phyloP scores from a whole-genome alignment of 2,113 vertebrate species.

The Megaleporinus macrocephalus region DNA sequence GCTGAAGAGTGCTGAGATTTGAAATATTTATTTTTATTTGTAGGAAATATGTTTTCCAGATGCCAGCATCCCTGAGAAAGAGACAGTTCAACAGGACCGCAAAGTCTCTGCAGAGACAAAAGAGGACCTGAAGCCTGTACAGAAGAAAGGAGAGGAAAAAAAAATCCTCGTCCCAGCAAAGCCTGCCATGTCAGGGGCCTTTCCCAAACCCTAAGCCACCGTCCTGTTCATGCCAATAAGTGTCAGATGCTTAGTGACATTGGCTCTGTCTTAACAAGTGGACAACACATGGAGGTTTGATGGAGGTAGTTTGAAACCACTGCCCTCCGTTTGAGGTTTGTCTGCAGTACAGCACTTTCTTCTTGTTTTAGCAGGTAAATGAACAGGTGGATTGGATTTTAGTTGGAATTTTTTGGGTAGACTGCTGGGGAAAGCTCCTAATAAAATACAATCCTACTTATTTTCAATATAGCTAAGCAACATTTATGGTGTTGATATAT shows the following conservation, averaged over 20 bases:
- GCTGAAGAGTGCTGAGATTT: constrained; percentile 46
- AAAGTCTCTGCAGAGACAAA: constrained; percentile 46
- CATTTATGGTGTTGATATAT: constrained; percentile 23
- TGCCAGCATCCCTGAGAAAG: constrained; percentile 81
- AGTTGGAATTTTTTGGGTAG: constrained; percentile 38
- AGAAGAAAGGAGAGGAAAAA: constrained; percentile 13
- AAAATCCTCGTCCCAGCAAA: constrained; percentile 48
- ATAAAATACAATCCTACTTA: constrained; percentile 50
- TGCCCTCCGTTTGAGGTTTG: constrained; percentile 59
- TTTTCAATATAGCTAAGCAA: constrained; percentile 56
- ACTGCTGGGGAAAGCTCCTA: constrained; percentile 49
- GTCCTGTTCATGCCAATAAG: neutral
- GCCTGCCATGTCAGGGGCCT: constrained; percentile 14
- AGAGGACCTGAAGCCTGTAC: constrained; percentile 14
- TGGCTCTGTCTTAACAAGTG: neutral
- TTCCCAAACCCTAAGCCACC: neutral
- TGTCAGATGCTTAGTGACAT: neutral
- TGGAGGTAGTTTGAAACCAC: constrained; percentile 52
- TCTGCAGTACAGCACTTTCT: constrained; percentile 59
- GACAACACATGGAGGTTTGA: neutral
- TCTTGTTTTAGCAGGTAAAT: constrained; percentile 48
- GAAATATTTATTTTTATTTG: constrained; percentile 59
- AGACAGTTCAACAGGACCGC: constrained; percentile 58
- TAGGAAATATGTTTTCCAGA: constrained; percentile 74
- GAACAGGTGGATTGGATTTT: constrained; percentile 31